Conservation (phyloP, 1,140 invertebrate genomes). For the Sitophilus oryzae region DNA sequence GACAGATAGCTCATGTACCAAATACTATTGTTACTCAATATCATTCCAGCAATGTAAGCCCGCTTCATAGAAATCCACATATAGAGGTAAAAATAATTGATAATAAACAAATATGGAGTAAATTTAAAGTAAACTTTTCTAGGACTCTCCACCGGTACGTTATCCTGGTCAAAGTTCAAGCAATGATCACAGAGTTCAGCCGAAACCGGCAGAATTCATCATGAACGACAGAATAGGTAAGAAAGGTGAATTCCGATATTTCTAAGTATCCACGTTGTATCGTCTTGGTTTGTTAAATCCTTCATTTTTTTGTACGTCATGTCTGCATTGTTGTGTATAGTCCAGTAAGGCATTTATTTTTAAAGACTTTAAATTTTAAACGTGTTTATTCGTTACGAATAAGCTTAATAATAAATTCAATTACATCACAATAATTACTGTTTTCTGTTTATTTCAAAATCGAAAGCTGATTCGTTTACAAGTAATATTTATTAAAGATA, state of each 20-base stretch:
- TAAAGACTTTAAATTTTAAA: too few relatives aligned
- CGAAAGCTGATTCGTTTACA: background rate
- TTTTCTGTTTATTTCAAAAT: background rate
- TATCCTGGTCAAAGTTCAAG: slow-evolving; percentile 18
- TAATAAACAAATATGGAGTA: slow-evolving; percentile 1
- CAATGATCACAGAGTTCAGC: slow-evolving; percentile 21
- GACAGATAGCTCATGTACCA: slow-evolving; percentile 89
- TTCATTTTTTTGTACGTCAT: background rate
- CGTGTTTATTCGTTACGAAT: too few relatives aligned
- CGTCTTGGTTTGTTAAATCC: slow-evolving; percentile 8
- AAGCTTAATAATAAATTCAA: background rate
- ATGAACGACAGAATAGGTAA: slow-evolving; percentile 83
- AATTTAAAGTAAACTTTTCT: slow-evolving; percentile 4
- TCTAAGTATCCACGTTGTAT: slow-evolving; percentile 52
- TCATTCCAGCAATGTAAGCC: slow-evolving; percentile 19
- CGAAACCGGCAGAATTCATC: slow-evolving; percentile 66
- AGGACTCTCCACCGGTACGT: slow-evolving; percentile 18
- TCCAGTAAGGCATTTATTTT: background rate
- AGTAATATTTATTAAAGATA: background rate
- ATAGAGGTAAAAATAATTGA: slow-evolving; percentile 34
- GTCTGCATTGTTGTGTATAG: background rate
- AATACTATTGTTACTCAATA: slow-evolving; percentile 86
- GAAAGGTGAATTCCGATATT: slow-evolving; percentile 94
- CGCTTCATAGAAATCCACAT: slow-evolving; percentile 43
- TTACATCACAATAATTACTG: background rate